Conservation (phyloP, 2,888 invertebrate species). For the Caenorhabditis sulstoni region DNA sequence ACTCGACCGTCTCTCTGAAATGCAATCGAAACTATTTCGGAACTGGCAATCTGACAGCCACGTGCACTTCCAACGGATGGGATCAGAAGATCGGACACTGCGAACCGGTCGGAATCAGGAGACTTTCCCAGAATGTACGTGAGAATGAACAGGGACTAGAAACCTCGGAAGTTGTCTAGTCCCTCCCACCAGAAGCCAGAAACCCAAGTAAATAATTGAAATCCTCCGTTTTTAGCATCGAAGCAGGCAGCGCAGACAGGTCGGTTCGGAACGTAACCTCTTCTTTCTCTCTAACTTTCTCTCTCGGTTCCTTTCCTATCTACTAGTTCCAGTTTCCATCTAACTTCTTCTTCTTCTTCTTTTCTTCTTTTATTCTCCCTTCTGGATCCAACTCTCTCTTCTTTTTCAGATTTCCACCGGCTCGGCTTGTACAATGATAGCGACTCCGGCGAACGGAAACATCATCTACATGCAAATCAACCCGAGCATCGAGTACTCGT, state of each 20-base stretch:
- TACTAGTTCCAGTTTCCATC: not conserved
- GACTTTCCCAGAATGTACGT: conserved; percentile 35
- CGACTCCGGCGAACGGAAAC: conserved; percentile 40
- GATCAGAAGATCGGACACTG: conserved; percentile 50
- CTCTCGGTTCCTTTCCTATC: not conserved
- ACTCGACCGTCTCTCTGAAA: conserved; percentile 43
- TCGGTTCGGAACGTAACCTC: conserved; percentile 18
- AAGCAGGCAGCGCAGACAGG: conserved; percentile 40
- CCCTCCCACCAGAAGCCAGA: too few species aligned
- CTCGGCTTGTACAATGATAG: conserved; percentile 18
- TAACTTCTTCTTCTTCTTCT: not conserved
- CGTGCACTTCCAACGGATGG: conserved; percentile 61
- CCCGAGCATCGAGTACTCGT: conserved; percentile 34
- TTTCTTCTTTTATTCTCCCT: not conserved
- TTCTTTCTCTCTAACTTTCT: conserved; percentile 7
- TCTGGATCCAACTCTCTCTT: not conserved
- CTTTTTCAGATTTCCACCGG: conserved; percentile 31
- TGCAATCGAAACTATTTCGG: conserved; percentile 51
- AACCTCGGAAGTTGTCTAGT: not conserved
- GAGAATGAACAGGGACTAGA: not conserved
- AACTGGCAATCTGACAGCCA: conserved; percentile 49
- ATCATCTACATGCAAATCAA: conserved; percentile 50
- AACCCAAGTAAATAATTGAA: not conserved
- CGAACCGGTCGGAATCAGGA: conserved; percentile 46
- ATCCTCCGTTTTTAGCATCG: conserved; percentile 13